Base-by-base conservation (phyloP, 1,140 invertebrate genomes). In the Pogonognathellus flavescens region DNA sequence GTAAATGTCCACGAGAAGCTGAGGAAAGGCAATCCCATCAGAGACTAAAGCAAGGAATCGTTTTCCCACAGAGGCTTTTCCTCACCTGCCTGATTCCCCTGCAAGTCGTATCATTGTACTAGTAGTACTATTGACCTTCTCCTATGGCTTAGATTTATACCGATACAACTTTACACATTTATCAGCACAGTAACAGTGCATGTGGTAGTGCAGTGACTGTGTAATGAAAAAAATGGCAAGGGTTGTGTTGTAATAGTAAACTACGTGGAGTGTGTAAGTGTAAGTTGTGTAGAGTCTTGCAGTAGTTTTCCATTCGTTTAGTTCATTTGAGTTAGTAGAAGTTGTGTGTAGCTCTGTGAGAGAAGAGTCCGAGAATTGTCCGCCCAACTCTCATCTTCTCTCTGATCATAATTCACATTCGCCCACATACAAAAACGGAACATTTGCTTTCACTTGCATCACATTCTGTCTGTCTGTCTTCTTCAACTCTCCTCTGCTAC, bases 11-110 rank as follows among this genome's bases (percentile, higher is more conserved):
- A 76, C 16, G 70, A 16, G 49, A 76, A 76, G 49, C 25, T 16
- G 10, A 76, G 70, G n/a, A 76, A 76, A 50, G 70, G 70, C 70
- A 76, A 76, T 76, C 70, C 70, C 70, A 49, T 76, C 41, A 49
- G 70, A 31, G 70, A 76, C 70, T 76, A 49, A 6, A 50, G 9
- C 70, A 76, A 76, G 16, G 70, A 76, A 76, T 76, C 70, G 11
- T 76, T 76, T 76, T 76, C 70, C 70, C 70, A 76, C 70, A 50
- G 25, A 76, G 70, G 70, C 70, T 76, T 76, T 76, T 76, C 70
- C 70, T 76, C 70, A 76, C 70, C 70, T 76, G 70, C 41, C 70
- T 31, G 25, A 76, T 76, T 76, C 70, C 70, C 70, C 41, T 76
- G 70, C 31, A 76, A 66, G 20, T 66, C 31, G 31, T 41, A 41